A percentile compares a stretch with the other conserved stretches of the same genome.
These are phyloP conservation scores for Crossaster papposus DNA, from an alignment of 53 echinoderm and acorn worm genomes.

Conservation along the genomic window DNA sequence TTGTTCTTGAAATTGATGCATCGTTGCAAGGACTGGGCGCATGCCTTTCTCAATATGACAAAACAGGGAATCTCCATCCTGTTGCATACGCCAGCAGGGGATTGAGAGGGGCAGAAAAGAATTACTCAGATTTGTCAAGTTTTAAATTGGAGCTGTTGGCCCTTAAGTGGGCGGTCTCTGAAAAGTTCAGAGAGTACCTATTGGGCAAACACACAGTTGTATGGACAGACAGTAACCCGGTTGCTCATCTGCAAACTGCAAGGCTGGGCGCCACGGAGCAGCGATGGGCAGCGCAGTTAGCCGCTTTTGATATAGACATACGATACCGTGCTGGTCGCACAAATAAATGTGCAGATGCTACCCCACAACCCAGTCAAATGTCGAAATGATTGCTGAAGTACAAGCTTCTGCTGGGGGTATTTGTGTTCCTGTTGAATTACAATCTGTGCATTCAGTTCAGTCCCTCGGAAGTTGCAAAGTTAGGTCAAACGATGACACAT, in stretches of 20 bases:
- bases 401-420: too few relatives aligned
- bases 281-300: slow-evolving; percentile 69
- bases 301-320: slow-evolving; percentile 58
- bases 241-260: slow-evolving; percentile 56
- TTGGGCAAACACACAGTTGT: slow-evolving; percentile 41
- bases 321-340: slow-evolving; percentile 57
- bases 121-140: slow-evolving; percentile 17
- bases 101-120: slow-evolving; percentile 1
- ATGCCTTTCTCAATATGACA: slow-evolving; percentile 15
- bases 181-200: slow-evolving; percentile 60
- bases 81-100: slow-evolving; percentile 41
- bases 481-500: too few relatives aligned
- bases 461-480: too few relatives aligned
- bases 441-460: too few relatives aligned
- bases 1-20: slow-evolving; percentile 33
- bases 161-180: slow-evolving; percentile 44
- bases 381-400: too few relatives aligned
- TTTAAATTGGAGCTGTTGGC: slow-evolving; percentile 32
- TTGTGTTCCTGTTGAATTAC: too few relatives aligned
- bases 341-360: slow-evolving; percentile 52
- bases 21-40: slow-evolving; percentile 31
- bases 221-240: slow-evolving; percentile 56
- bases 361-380: neutral
- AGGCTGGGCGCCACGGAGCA: slow-evolving; percentile 71
- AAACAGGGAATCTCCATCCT: slow-evolving; percentile 17